Evolutionary conservation across 2,113 vertebrate genomes (phyloP), one percentile per base, ranked within the genome.

Genomic region (Mobula birostris): DNA sequence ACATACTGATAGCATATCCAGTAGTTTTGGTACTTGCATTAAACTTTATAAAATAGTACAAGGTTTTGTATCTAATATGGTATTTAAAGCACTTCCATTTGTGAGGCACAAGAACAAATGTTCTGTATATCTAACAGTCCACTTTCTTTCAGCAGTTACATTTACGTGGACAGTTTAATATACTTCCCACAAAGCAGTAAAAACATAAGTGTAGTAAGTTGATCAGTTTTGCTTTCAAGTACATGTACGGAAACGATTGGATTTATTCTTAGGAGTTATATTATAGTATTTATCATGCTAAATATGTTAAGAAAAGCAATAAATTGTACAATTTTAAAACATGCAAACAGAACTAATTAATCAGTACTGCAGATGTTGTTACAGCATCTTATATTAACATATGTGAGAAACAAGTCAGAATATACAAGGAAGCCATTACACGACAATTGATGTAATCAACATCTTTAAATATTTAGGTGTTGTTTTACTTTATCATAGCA

Each of bases 191-290:
- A 93, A 32, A 93, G 11, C 40, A 72, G 40, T 48, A 70, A 93
- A 40, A 74, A 56, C 56, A 93, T 27, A 93, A 72, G 24, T 93
- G 36, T 74, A 56, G 21, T 40, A 93, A 36, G 21, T 93, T 76
- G 91, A 74, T 40, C 91, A 48, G 72, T 74, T 68, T 93, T 93
- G 68, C 70, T 93, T 93, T 93, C 91, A 93, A 93, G 91, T 93
- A 93, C 9, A 56, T 74, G 66, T 93, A 74, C 19, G 68, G 70
- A 74, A 93, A 93, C 24, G 8, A 74, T 76, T 74, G 70, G 8
- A 93, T 74, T 74, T 72, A 74, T 74, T 36, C 68, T 93, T 76
- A 72, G 68, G 32, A 70, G 91, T 93, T 93, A 19, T 21, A 72
- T 74, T 93, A 72, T 12, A 56, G 68, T 76, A 76, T 48, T 21